These are phyloP conservation scores for Myxocyprinus asiaticus DNA, from an alignment of 2,113 vertebrate species.

Conservation along the genomic window DNA sequence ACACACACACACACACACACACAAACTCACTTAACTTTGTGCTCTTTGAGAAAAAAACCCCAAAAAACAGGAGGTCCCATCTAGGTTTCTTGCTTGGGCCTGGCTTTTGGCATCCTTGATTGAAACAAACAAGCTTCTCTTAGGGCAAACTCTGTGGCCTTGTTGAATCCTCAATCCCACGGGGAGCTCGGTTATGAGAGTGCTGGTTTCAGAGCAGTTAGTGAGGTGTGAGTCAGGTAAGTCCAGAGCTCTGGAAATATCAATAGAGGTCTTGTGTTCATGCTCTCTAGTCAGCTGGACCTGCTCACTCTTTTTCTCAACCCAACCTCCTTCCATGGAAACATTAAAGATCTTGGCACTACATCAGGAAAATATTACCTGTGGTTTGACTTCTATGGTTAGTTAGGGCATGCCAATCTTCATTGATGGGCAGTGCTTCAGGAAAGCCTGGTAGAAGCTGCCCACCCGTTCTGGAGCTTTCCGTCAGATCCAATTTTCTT, in stretches of 20 bases:
- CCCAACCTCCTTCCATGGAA: constrained; percentile 64
- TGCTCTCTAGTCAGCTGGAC: constrained; percentile 37
- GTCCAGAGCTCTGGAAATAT: constrained; percentile 63
- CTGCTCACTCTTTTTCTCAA: constrained; percentile 48
- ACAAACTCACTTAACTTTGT: no score
- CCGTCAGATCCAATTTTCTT: constrained; percentile 65
- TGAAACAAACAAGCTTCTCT: constrained; percentile 72
- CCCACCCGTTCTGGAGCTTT: constrained; percentile 17
- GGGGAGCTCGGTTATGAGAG: constrained; percentile 5
- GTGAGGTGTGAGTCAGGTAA: constrained; percentile 49
- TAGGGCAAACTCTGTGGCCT: constrained; percentile 62
- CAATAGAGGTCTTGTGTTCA: constrained; percentile 74
- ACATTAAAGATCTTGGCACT: constrained; percentile 64
- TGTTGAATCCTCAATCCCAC: constrained; percentile 67
- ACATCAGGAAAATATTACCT: constrained; percentile 63
- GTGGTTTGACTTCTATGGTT: constrained; percentile 64
- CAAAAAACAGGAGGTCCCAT: neutral
- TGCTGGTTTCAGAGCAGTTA: constrained; percentile 42
- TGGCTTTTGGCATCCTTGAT: constrained; percentile 63
- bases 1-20: constrained; percentile 28
- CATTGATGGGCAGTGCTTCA: constrained; percentile 62
- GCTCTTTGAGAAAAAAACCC: constrained; percentile 38
- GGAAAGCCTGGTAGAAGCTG: constrained; percentile 55
- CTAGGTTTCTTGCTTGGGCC: constrained; percentile 38
- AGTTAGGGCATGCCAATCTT: constrained; percentile 66